Evolutionary conservation across 2,888 invertebrate genomes (phyloP), one percentile per base, ranked within the genome.

Genomic region (Troides helena): DNA sequence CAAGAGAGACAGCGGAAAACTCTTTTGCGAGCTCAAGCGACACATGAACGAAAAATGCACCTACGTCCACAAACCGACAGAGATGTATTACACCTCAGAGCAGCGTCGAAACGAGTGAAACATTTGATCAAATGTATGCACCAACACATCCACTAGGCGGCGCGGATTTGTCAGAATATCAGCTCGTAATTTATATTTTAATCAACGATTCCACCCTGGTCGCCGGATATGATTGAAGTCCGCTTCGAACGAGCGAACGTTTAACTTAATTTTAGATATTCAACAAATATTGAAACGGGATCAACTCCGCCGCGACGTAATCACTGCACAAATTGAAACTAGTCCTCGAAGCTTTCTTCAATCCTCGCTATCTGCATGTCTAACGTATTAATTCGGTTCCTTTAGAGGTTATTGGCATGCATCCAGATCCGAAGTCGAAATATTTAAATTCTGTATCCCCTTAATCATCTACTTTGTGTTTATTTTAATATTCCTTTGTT

Each of bases 161-260:
- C 53, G 39, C 62, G 36, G 59, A 68, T 71, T 67, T 72, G 70
- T 69, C 71, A 72, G 72, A 77, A 73, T 70, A 59, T 63, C 73
- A 76, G 72, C 14, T 68, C 65, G 78, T 84, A 84, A 84, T 85
- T 84, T 82, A 83, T 85, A 83, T 80, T 84, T 85, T 84, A 86
- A 86, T 86, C 82, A 84, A 82, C 78, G 76, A 73, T 74, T 58
- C 76, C 71, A 64, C 71, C 74, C 72, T 72, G 75, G 71, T 56
- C 39, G 18, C 78, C 82, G 84, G 86, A 84, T 81, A 83, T 85
- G 80, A 81, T 77, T 77, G 80, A 82, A 79, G 77, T 85, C 83
- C 82, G 82, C 74, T 78, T 78, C 75, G 60, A 73, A 71, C 71
- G 67, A 60, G 64, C 66, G 65, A 65, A 57, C 68, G 63, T 70